Evolutionary conservation across 2,888 invertebrate species (phyloP).

Genomic region (Pyralis farinalis): DNA sequence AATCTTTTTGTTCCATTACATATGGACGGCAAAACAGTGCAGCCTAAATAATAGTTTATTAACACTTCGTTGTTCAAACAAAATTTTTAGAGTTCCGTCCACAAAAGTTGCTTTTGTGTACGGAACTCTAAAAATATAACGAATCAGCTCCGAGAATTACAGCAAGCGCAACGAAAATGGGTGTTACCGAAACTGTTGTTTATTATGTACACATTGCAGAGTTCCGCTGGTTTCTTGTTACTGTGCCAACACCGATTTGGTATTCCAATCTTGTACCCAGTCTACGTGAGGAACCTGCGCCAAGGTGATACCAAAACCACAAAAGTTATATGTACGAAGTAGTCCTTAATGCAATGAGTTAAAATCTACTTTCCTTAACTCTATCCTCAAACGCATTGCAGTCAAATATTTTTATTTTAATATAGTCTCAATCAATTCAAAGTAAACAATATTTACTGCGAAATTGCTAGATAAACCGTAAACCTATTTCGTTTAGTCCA

Average conservation of each 20-base stretch:
- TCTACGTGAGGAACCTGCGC: slow-evolving; percentile 27
- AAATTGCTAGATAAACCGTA: not conserved
- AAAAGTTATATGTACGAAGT: slow-evolving; percentile 9
- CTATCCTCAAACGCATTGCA: slow-evolving; percentile 23
- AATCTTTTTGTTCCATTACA: too few relatives aligned
- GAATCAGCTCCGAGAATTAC: too few relatives aligned
- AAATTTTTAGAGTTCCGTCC: too few relatives aligned
- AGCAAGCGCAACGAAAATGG: not conserved
- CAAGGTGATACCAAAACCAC: slow-evolving; percentile 20
- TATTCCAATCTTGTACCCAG: slow-evolving; percentile 25
- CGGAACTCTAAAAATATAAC: too few relatives aligned
- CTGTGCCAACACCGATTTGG: slow-evolving; percentile 22
- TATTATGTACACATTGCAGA: not conserved
- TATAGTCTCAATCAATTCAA: not conserved
- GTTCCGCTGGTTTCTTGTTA: slow-evolving; percentile 6
- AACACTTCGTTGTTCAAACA: too few relatives aligned
- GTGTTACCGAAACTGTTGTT: not conserved
- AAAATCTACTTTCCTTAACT: slow-evolving; percentile 11
- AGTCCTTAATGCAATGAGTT: slow-evolving; percentile 11
- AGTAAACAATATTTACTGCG: not conserved
- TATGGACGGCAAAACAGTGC: too few relatives aligned
- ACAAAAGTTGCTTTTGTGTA: too few relatives aligned
- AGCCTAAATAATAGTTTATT: too few relatives aligned
- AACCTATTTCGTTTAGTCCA: too few relatives aligned
- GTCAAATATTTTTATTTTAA: slow-evolving; percentile 16